Evolutionary conservation across 2,888 invertebrate genomes (phyloP).

Genomic region (Geophilus truncorum): DNA sequence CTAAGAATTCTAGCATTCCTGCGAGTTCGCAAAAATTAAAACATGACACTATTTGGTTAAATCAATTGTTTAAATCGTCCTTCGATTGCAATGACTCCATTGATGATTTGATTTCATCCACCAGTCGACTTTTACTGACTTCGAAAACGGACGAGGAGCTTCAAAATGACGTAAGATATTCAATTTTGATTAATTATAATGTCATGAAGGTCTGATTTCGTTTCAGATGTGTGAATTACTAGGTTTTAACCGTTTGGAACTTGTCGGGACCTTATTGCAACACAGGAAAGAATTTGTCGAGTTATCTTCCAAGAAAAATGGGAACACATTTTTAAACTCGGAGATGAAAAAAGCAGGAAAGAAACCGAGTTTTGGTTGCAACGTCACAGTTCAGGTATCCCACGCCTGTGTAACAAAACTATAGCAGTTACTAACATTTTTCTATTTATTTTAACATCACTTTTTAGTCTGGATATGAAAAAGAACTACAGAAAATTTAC

Average conservation of each 20-base stretch:
- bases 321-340: no score
- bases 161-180: constrained; percentile 61
- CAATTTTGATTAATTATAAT: neutral
- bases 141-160: constrained; percentile 62
- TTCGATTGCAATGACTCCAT: constrained; percentile 49
- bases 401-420: neutral
- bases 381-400: constrained; percentile 59
- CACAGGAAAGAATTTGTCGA: constrained; percentile 52
- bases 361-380: constrained; percentile 65
- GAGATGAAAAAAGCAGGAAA: constrained; percentile 36
- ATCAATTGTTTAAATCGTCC: constrained; percentile 54
- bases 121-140: constrained; percentile 60
- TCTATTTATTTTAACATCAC: constrained; percentile 6
- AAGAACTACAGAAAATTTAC: constrained; percentile 64
- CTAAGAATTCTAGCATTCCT: constrained; percentile 14
- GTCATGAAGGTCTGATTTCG: neutral
- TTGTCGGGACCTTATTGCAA: constrained; percentile 62
- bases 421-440: neutral
- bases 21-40: constrained; percentile 1
- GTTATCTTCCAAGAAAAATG: neutral
- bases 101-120: constrained; percentile 58
- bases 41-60: constrained; percentile 50
- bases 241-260: constrained; percentile 77
- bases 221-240: constrained; percentile 71
- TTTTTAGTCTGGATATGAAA: constrained; percentile 75